phyloP scores from a whole-genome alignment of 2,797 vertebrate genomes.

The Babyrousa celebensis region DNA sequence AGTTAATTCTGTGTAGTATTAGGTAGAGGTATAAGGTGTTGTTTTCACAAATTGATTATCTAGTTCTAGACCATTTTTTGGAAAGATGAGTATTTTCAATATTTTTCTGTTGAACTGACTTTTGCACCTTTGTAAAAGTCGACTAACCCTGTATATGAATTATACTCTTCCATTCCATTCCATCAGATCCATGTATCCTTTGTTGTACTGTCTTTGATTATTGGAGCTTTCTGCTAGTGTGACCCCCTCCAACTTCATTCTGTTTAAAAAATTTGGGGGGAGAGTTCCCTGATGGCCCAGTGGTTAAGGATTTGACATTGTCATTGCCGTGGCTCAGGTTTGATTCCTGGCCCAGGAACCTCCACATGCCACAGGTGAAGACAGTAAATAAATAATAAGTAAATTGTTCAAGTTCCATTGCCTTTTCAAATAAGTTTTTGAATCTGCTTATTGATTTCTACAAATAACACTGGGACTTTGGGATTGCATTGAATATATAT shows the following conservation, averaged over 20 bases:
- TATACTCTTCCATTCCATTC: neutral
- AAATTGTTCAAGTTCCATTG: neutral
- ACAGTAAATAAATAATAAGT: neutral
- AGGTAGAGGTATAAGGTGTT: neutral
- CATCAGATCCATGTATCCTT: neutral
- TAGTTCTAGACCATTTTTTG: neutral
- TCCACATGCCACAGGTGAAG: too few species aligned
- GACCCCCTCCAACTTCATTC: neutral
- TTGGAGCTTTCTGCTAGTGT: neutral
- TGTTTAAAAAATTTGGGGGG: neutral
- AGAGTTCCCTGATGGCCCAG: too few species aligned
- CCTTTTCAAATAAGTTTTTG: neutral
- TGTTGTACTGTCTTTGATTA: neutral
- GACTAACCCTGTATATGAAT: neutral
- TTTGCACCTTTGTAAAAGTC: conserved; percentile 17
- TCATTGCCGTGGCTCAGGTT: too few species aligned
- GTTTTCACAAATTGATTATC: neutral
- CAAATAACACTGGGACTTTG: neutral
- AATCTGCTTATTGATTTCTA: conserved; percentile 6
- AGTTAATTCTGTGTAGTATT: neutral
- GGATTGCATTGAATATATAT: neutral
- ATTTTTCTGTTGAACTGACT: conserved; percentile 10
- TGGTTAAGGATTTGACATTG: too few species aligned
- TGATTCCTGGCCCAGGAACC: too few species aligned
- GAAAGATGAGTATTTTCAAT: neutral